Evolutionary conservation across 35 echinoderm and acorn worm species (phyloP).

Genomic region (Lytechinus variegatus): DNA sequence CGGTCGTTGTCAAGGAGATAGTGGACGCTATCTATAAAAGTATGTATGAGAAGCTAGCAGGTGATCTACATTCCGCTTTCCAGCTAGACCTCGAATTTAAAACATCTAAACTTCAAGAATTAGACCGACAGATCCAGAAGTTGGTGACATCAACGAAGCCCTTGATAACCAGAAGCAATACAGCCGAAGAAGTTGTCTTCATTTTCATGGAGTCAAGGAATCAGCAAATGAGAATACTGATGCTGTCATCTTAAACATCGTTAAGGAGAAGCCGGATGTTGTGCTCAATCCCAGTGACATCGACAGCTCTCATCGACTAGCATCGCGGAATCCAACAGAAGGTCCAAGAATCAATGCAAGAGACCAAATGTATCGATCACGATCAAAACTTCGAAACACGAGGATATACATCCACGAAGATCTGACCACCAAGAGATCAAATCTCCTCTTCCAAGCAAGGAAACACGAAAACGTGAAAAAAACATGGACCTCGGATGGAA

Average conservation of each 20-base stretch:
- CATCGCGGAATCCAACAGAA: too few relatives aligned
- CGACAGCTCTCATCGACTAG: neutral
- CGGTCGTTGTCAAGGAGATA: too few relatives aligned
- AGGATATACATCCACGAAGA: neutral
- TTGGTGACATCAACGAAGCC: neutral
- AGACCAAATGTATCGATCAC: too few relatives aligned
- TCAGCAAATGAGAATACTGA: neutral
- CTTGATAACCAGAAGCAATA: neutral
- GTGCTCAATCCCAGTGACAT: neutral
- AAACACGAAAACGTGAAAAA: neutral
- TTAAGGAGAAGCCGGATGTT: neutral
- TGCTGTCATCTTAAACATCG: neutral
- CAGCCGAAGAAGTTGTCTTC: neutral
- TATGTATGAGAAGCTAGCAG: too few relatives aligned
- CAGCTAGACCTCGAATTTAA: too few relatives aligned
- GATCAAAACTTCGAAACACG: too few relatives aligned
- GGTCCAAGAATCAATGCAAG: too few relatives aligned
- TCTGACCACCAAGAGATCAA: neutral
- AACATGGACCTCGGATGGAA: too few relatives aligned
- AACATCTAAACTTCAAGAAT: too few relatives aligned
- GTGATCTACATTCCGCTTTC: too few relatives aligned
- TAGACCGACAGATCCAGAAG: neutral
- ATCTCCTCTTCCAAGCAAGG: neutral
- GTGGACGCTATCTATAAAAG: too few relatives aligned
- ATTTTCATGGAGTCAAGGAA: neutral